Evolutionary conservation across 2,797 vertebrate species (phyloP).

Genomic region (Eulemur rubriventer): DNA sequence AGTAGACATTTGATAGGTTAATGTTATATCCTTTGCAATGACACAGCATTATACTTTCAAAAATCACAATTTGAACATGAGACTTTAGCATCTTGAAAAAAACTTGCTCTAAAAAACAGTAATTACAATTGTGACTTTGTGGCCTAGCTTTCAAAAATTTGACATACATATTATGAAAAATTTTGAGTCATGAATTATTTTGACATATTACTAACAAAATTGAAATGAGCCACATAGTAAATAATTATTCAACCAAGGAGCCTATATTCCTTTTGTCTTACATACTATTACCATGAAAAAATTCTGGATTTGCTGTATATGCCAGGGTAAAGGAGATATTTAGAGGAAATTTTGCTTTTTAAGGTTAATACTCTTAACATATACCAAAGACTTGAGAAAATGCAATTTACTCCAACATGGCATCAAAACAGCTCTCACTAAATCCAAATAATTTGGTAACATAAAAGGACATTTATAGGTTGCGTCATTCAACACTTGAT

Average conservation of each 20-base stretch:
- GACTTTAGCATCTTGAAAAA: constrained; percentile 24
- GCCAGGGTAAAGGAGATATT: background rate
- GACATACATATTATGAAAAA: background rate
- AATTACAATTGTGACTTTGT: background rate
- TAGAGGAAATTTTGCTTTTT: background rate
- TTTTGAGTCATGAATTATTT: constrained; percentile 6
- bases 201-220: background rate
- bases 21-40: background rate
- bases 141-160: constrained; percentile 1
- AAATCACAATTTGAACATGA: constrained; percentile 5
- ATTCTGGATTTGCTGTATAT: background rate
- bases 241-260: background rate
- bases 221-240: constrained; percentile 10
- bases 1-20: background rate
- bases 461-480: background rate
- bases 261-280: constrained; percentile 28
- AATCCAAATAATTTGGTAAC: background rate
- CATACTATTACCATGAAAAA: background rate
- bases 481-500: background rate
- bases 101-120: background rate
- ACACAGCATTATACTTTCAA: background rate
- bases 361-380: background rate
- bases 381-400: background rate
- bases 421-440: background rate
- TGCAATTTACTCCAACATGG: background rate